Base-by-base conservation (phyloP, 2,113 vertebrate species). In the Rutilus rutilus region DNA sequence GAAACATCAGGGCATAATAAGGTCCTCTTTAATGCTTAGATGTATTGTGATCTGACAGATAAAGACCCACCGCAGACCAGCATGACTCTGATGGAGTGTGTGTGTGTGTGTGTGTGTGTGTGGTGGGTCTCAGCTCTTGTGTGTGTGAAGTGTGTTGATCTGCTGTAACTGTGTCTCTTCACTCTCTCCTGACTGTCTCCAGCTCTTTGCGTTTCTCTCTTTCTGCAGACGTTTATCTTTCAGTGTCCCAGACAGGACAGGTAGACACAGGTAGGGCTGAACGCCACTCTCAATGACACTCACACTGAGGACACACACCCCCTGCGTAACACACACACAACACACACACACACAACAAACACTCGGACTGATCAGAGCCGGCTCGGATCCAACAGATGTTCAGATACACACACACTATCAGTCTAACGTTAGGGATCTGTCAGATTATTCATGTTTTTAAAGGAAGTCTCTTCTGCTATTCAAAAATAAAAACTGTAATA, bases 181-280 rank as follows among this genome's bases (percentile, higher is more conserved):
- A 94, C 92, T 96, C 95, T 90, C 92, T 96, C 95, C 95, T 98
- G 97, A 98, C 97, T 96, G 96, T 97, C 95, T 97, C 96, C 96
- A 97, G 97, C 96, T 97, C 96, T 98, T 97, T 98, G 95, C 97
- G 93, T 98, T 98, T 96, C 77, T 98, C 97, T 99, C 97, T 99
- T 95, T 98, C 94, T 99, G 92, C 97, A 99, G 98, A 99, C 95
- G 93, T 99, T 99, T 99, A 98, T 99, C 98, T 99, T 99, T 99
- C 98, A 99, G 96, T 99, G 97, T 97, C 97, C 98, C 97, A 99
- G 98, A 95, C 98, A 99, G 97, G 98, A 99, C 97, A 99, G 98
- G 97, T 99, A 99, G 97, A 99, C 95, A 96, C 96, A 99, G 98
- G 98, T 99, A 99, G 97, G 98, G 96, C 95, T 95, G 96, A 97